These are phyloP conservation scores for Colletes latitarsis DNA, from an alignment of 1,140 invertebrate genomes.

Conservation along the genomic window DNA sequence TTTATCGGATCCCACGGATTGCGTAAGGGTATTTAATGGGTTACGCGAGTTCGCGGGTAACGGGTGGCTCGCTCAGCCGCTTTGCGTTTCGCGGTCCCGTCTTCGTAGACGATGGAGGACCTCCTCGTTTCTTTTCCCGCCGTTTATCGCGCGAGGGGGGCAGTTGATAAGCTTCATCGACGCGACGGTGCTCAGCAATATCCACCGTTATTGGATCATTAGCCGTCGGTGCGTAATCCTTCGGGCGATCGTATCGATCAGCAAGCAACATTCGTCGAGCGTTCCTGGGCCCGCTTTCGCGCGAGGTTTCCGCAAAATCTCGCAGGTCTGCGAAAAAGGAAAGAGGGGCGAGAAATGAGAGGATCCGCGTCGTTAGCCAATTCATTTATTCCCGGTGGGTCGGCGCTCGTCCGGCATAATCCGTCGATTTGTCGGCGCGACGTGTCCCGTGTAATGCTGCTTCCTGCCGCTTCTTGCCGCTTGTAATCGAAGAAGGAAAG, in stretches of 20 bases:
- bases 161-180: constrained; percentile 69
- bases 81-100: constrained; percentile 34
- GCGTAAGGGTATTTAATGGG: constrained; percentile 68
- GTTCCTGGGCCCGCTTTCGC: not conserved
- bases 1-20: constrained; percentile 67
- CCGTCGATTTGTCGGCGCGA: constrained; percentile 78
- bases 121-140: not conserved
- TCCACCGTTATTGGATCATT: constrained; percentile 60
- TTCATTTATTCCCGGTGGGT: constrained; percentile 77
- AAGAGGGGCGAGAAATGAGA: constrained; percentile 50
- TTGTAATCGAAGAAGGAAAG: constrained; percentile 75
- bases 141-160: not conserved
- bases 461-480: constrained; percentile 76
- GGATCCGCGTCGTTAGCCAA: constrained; percentile 70
- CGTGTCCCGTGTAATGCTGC: constrained; percentile 75
- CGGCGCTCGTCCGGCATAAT: constrained; percentile 74
- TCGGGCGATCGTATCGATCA: not conserved
- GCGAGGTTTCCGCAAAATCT: not conserved
- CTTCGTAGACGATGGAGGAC: constrained; percentile 15
- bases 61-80: constrained; percentile 11
- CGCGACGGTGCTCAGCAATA: constrained; percentile 10
- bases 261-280: too few relatives aligned
- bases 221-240: constrained; percentile 17
- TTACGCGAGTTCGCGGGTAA: constrained; percentile 34
- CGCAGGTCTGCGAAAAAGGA: not conserved